Evolutionary conservation across 2,888 invertebrate species (phyloP).

Genomic region (Leptopilina myrica): DNA sequence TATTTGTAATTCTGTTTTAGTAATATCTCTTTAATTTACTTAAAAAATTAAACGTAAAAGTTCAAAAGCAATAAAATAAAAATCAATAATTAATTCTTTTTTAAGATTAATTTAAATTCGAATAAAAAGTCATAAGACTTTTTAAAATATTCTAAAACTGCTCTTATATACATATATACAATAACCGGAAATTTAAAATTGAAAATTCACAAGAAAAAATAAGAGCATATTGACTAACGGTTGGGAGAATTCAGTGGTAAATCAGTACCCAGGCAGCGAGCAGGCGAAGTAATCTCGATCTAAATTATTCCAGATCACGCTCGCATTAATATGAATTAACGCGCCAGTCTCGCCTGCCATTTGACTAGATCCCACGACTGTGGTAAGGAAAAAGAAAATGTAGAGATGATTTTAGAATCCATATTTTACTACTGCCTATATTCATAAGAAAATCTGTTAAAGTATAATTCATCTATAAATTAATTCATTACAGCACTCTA

Average conservation of each 20-base stretch:
- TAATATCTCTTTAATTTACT: too few relatives aligned
- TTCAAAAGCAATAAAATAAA: too few relatives aligned
- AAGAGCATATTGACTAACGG: conserved; percentile 16
- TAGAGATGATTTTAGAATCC: conserved; percentile 49
- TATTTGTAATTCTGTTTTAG: too few relatives aligned
- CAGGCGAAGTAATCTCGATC: conserved; percentile 51
- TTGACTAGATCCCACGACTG: conserved; percentile 25
- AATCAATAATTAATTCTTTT: too few relatives aligned
- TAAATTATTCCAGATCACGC: conserved; percentile 49
- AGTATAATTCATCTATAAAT: too few relatives aligned
- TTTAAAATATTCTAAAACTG: too few relatives aligned
- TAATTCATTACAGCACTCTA: too few relatives aligned
- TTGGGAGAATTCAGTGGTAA: conserved; percentile 13
- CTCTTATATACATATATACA: too few relatives aligned
- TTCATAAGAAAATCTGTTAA: conserved; percentile 15
- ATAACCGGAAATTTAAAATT: background rate
- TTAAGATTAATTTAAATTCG: too few relatives aligned
- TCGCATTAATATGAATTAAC: conserved; percentile 40
- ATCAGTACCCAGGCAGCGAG: conserved; percentile 32
- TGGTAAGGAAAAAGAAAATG: conserved; percentile 42
- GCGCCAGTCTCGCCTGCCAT: conserved; percentile 30
- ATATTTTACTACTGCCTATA: conserved; percentile 40
- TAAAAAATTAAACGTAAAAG: too few relatives aligned
- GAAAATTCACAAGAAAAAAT: background rate
- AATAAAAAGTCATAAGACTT: too few relatives aligned